phyloP scores from a whole-genome alignment of 2,888 invertebrate genomes.

The Syrphus vitripennis region DNA sequence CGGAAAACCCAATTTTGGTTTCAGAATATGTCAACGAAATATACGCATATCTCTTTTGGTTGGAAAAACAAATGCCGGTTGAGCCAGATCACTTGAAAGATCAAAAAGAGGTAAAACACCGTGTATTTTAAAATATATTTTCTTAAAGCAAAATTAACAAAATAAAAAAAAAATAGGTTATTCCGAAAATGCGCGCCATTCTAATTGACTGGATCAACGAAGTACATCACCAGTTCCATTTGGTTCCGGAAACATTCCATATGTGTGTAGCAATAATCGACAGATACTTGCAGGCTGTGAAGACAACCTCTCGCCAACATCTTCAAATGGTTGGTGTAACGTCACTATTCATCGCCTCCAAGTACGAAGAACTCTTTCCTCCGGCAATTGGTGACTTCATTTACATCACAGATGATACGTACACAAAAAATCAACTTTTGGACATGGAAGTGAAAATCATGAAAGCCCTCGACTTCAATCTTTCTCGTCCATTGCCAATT shows the following conservation, averaged over 20 bases:
- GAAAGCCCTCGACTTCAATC: conserved; percentile 87
- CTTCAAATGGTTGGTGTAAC: conserved; percentile 95
- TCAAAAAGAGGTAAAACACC: conserved; percentile 81
- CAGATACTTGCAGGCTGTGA: conserved; percentile 87
- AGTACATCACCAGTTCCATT: conserved; percentile 92
- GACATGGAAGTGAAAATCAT: conserved; percentile 92
- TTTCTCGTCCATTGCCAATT: conserved; percentile 93
- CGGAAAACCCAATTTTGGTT: conserved; percentile 89
- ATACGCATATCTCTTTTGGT: conserved; percentile 88
- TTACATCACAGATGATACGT: conserved; percentile 94
- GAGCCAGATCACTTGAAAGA: conserved; percentile 85
- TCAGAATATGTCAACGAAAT: conserved; percentile 95
- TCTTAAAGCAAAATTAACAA: neutral
- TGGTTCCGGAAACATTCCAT: conserved; percentile 94
- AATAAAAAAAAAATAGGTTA: conserved; percentile 82
- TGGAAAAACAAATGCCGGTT: conserved; percentile 88
- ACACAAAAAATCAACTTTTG: conserved; percentile 89
- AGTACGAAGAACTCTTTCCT: conserved; percentile 96
- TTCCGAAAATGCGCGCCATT: conserved; percentile 92
- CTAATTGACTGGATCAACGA: conserved; percentile 97
- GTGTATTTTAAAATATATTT: neutral
- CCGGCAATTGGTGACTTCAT: conserved; percentile 94
- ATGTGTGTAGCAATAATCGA: conserved; percentile 94
- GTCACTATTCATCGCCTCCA: conserved; percentile 94
- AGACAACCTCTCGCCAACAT: conserved; percentile 85